phyloP scores from a whole-genome alignment of 2,888 invertebrate genomes.

The Lithophane leautieri region DNA sequence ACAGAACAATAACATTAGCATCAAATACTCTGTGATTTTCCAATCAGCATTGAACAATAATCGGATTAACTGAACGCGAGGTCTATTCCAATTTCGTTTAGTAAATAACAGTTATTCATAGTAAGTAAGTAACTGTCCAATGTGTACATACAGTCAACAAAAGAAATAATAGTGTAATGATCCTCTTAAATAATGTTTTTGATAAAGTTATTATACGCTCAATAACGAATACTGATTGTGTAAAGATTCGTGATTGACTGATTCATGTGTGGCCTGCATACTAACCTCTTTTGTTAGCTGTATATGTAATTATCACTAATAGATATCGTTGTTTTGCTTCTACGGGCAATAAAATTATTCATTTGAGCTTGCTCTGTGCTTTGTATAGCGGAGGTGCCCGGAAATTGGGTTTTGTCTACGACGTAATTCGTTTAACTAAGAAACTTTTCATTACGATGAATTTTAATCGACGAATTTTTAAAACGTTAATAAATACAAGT shows the following conservation, averaged over 20 bases:
- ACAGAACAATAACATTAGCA: conserved; percentile 20
- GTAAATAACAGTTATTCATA: conserved; percentile 3
- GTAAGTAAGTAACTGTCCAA: background rate
- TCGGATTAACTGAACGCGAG: conserved; percentile 18
- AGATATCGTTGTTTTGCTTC: conserved; percentile 16
- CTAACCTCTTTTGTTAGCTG: background rate
- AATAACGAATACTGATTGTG: background rate
- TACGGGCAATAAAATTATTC: conserved; percentile 22
- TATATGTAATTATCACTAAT: conserved; percentile 28
- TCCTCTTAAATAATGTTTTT: background rate
- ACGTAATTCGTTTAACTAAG: conserved; percentile 9
- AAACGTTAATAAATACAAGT: conserved; percentile 10
- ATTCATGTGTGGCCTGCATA: background rate
- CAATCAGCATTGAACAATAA: conserved; percentile 30
- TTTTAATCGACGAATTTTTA: conserved; percentile 1
- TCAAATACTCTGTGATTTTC: conserved; percentile 22
- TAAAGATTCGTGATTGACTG: too few species aligned
- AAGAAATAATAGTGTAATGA: background rate
- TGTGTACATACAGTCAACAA: background rate
- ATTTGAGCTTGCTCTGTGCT: background rate
- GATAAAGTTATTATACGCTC: background rate
- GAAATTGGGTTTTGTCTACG: conserved; percentile 10
- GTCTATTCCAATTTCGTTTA: conserved; percentile 22
- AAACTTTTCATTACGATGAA: background rate
- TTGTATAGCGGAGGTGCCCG: conserved; percentile 5